Percentiles rank a stretch among this genome's conserved stretches.
Evolutionary conservation across 2,113 vertebrate species (phyloP).

Genomic region (Ifrita kowaldi): DNA sequence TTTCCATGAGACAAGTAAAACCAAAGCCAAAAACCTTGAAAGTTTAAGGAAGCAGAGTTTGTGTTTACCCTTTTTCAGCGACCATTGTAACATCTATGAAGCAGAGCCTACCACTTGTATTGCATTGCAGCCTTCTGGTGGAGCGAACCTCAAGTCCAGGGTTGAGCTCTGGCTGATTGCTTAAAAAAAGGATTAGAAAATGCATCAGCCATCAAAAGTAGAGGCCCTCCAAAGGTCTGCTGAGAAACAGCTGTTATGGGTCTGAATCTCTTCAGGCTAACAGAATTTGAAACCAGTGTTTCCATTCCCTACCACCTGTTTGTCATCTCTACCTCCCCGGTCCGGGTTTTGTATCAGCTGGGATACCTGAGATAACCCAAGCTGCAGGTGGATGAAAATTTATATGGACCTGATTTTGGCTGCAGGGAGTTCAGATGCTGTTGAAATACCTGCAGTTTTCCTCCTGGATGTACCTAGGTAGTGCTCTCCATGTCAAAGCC

Average conservation of each 20-base stretch:
- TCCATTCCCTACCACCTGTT: not conserved
- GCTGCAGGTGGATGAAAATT: not conserved
- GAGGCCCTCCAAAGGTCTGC: not conserved
- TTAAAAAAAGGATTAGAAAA: not conserved
- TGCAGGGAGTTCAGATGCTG: not conserved
- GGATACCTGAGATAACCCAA: not conserved
- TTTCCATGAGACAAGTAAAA: not conserved
- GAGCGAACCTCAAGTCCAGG: not conserved
- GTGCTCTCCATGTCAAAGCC: fast-evolving
- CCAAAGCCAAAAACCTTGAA: fast-evolving
- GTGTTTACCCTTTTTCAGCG: not conserved
- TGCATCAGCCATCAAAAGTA: not conserved
- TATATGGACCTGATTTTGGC: not conserved
- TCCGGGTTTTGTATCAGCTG: not conserved
- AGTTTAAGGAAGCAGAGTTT: not conserved
- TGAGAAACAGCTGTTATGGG: not conserved
- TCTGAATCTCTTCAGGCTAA: not conserved
- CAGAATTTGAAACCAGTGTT: not conserved
- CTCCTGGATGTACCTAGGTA: not conserved
- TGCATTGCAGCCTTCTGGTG: not conserved
- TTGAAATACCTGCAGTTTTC: not conserved
- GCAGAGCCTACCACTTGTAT: not conserved
- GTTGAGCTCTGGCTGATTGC: not conserved
- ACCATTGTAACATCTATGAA: not conserved
- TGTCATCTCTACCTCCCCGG: not conserved